Percentiles rank a stretch among this genome's conserved stretches.
Evolutionary conservation across 2,888 invertebrate species (phyloP).

Genomic region (Sarcophaga rosellei): DNA sequence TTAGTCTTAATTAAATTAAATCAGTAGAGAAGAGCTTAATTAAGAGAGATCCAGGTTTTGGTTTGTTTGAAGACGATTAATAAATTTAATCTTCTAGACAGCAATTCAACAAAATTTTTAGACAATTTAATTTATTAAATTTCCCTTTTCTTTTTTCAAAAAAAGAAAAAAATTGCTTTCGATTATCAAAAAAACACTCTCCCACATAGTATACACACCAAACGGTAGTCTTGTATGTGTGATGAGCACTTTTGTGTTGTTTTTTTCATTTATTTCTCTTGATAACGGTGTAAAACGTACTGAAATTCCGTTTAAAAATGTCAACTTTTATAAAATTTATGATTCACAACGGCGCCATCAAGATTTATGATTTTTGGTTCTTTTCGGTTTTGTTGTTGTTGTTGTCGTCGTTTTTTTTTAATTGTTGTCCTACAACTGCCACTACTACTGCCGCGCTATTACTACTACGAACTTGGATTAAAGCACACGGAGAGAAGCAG

Average conservation of each 20-base stretch:
- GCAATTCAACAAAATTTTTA: background rate
- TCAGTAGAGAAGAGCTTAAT: constrained; percentile 15
- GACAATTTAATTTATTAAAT: constrained; percentile 12
- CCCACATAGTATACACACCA: background rate
- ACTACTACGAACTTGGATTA: background rate
- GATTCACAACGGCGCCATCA: constrained; percentile 71
- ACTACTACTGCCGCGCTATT: background rate
- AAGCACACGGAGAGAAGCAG: background rate
- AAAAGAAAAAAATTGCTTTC: background rate
- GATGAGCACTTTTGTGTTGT: constrained; percentile 21
- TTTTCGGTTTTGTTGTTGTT: constrained; percentile 64
- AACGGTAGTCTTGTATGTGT: background rate
- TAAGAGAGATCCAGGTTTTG: background rate
- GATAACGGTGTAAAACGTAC: constrained; percentile 57
- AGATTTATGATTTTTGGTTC: constrained; percentile 71
- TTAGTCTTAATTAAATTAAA: background rate
- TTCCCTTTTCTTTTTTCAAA: background rate
- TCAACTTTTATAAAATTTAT: constrained; percentile 70
- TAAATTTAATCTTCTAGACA: background rate
- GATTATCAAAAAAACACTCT: background rate
- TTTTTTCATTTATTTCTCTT: background rate
- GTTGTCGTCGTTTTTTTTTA: constrained; percentile 51
- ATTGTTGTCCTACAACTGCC: constrained; percentile 59
- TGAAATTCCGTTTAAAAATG: constrained; percentile 67
- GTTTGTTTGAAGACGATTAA: background rate